Base-by-base conservation (phyloP, 2,888 invertebrate species). In the Lymantria monacha region DNA sequence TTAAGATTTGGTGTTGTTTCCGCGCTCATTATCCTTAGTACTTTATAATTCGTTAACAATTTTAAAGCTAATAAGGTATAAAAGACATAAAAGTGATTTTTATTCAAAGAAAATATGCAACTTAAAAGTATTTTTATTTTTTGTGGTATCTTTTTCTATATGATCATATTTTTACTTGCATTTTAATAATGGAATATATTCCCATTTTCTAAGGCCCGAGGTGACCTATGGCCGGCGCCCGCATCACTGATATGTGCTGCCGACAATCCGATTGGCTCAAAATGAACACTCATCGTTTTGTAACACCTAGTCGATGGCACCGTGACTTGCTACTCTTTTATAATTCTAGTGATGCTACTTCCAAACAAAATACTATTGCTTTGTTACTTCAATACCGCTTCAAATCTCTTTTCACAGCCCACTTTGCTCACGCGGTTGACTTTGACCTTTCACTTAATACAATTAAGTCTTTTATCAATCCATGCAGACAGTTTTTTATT, bases 171-270 rank as follows among this genome's bases (percentile, higher is more conserved):
- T 62, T 56, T 53, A 57, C 50, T 51, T 59, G 57, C 56, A 60
- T 61, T 63, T 73, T 68, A 72, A 76, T 72, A 75, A 72, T 72
- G 53, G 67, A 59, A 53, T 61, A 67, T 64, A 69, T 66, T 54
- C 61, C 49, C 53, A 57, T 69, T 70, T 75, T 78, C 73, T 63
- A 72, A 78, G 80, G 81, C 82, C 76, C 65, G 72, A 78, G 79
- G 81, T 74, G 77, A 85, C 85, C 87, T 82, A 67, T 86, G 87
- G 84, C 86, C 48, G 52, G 66, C 69, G 66, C 62, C 61, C 61
- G 70, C 67, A 70, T 72, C 72, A 62, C 72, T 70, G 72, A 82
- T 86, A 83, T 88, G 88, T 86, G 89, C 85, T 81, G 76, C 78
- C 74, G 71, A 59, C 63, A 58, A 75, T 81, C 81, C 85, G 81